Percentiles rank a stretch among this genome's conserved stretches.
Conservation (phyloP, 2,888 invertebrate genomes). For the Ophion slaviceki region DNA sequence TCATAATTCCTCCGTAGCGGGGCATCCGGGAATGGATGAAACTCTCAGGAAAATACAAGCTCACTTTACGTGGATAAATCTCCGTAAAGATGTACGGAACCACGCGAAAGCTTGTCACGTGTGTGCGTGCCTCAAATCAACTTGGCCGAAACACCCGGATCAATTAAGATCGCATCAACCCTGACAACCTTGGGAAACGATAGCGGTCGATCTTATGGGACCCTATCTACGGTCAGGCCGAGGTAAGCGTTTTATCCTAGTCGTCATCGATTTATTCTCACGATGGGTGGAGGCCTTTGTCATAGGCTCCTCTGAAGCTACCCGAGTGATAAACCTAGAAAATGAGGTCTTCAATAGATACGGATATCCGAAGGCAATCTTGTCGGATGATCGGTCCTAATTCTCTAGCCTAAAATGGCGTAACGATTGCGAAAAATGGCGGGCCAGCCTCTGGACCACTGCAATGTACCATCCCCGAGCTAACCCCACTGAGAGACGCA, state of each 20-base stretch:
- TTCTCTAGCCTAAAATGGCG: neutral
- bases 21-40: constrained; percentile 2
- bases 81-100: neutral
- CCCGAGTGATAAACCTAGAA: neutral
- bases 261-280: constrained; percentile 13
- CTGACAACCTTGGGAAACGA: too few species aligned
- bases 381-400: neutral
- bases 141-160: neutral
- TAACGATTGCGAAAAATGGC: neutral
- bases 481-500: neutral
- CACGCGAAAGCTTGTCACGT: neutral
- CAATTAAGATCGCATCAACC: neutral
- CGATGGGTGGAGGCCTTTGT: constrained; percentile 13
- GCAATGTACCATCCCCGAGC: neutral
- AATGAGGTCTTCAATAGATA: neutral
- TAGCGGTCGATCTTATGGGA: constrained; percentile 13
- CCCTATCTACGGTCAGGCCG: neutral
- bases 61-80: neutral
- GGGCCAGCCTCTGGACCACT: neutral
- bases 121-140: neutral
- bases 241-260: neutral
- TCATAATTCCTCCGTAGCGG: neutral
- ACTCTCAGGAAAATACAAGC: neutral
- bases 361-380: neutral
- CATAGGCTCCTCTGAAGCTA: neutral